Evolutionary conservation across 2,113 vertebrate species (phyloP), one percentile per base, ranked within the genome.

Genomic region (Lathamus discolor): DNA sequence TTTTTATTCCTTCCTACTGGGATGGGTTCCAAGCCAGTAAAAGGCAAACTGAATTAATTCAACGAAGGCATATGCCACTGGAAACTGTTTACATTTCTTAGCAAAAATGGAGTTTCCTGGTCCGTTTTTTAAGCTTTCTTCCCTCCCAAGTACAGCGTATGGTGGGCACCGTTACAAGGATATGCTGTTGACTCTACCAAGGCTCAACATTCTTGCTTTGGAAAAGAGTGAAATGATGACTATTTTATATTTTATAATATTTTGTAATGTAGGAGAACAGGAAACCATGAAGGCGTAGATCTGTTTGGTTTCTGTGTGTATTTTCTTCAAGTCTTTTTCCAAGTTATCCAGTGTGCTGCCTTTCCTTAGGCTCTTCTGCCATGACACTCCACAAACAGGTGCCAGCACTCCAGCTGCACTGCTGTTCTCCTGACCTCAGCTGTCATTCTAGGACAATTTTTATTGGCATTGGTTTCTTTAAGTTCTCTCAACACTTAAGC

Each of bases 1-100:
- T 93, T 96, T 97, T 96, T 97, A 96, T 98, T 97, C 96, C 97
- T 97, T 98, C 94, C 97, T 97, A 96, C 97, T 97, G 98, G 98
- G 98, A 98, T 96, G 97, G 94, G 96, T 98, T 98, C 98, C 98
- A 98, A 98, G 97, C 97, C 97, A 97, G 97, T 97, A 98, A 98
- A 98, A 98, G 98, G 98, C 98, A 98, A 98, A 98, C 98, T 98
- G 97, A 98, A 98, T 98, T 98, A 98, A 98, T 98, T 98, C 97
- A 97, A 97, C 57, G 80, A 95, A 97, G 98, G 97, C 98, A 98
- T 98, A 98, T 98, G 98, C 98, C 98, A 98, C 97, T 97, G 97
- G 97, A 98, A 98, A 98, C 97, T 98, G 98, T 98, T 98, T 98
- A 96, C 95, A 85, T 97, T 96, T 95, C 93, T 93, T 94, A 92